phyloP scores from a whole-genome alignment of 2,888 invertebrate genomes.

The Stenchaetothrips biformis region DNA sequence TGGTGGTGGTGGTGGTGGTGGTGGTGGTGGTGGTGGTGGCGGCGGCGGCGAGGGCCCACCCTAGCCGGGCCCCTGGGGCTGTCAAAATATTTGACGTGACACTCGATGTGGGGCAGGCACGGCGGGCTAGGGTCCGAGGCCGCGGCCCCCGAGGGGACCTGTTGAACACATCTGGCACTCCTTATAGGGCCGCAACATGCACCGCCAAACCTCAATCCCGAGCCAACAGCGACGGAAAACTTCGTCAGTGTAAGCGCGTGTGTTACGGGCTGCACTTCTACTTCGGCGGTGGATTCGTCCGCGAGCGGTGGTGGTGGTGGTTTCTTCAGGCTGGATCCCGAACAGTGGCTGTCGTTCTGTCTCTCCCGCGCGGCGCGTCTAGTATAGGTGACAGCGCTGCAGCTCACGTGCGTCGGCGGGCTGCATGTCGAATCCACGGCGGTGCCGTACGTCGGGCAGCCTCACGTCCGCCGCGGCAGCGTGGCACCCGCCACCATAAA shows the following conservation, averaged over 20 bases:
- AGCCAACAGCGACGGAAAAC: background rate
- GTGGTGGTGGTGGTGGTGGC: background rate
- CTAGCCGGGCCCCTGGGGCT: background rate
- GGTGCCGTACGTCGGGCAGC: background rate
- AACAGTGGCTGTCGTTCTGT: no score
- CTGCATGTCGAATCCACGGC: no score
- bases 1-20: no score
- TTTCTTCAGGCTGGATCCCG: no score
- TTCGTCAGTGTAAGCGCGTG: no score
- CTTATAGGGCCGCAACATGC: background rate
- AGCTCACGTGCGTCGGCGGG: no score
- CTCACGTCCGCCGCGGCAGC: background rate
- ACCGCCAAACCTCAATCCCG: background rate
- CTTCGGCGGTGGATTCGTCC: no score
- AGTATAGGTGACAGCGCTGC: background rate
- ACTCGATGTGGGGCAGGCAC: background rate
- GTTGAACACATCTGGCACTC: background rate
- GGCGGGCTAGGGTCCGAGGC: background rate
- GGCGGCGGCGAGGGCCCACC: background rate
- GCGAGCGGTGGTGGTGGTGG: no score
- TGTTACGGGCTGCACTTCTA: no score
- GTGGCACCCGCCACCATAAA: background rate
- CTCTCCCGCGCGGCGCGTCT: background rate
- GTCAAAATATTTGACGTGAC: constrained; percentile 21
- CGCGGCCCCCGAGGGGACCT: background rate